Evolutionary conservation across 2,113 vertebrate genomes (phyloP).

Genomic region (Solea solea): DNA sequence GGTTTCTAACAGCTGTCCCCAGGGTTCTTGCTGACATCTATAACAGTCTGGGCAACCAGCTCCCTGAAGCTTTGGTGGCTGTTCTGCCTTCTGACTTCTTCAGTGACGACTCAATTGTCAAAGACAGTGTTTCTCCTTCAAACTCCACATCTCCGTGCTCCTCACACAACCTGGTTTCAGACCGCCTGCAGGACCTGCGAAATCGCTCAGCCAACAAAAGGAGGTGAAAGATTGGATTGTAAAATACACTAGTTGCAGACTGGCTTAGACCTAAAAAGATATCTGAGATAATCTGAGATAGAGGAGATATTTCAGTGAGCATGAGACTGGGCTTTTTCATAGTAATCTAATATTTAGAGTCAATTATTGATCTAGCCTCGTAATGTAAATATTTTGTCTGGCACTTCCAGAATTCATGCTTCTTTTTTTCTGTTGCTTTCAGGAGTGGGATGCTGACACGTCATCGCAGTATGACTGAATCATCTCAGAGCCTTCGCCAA

Average conservation of each 20-base stretch:
- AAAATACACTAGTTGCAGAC: background rate
- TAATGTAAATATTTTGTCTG: background rate
- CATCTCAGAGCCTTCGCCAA: conserved; percentile 89
- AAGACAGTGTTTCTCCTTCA: conserved; percentile 84
- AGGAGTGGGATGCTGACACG: conserved; percentile 88
- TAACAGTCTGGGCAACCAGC: conserved; percentile 87
- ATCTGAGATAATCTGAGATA: background rate
- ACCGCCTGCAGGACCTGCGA: conserved; percentile 87
- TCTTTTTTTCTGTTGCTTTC: conserved; percentile 9
- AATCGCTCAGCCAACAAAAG: conserved; percentile 88
- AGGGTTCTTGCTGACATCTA: conserved; percentile 89
- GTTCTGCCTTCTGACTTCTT: conserved; percentile 92
- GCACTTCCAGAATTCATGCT: background rate
- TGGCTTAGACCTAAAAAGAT: background rate
- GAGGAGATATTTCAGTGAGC: background rate
- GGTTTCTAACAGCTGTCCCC: conserved; percentile 86
- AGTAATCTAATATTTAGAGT: too few relatives aligned
- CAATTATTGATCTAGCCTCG: background rate
- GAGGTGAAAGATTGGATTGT: conserved; percentile 72
- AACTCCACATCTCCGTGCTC: conserved; percentile 70
- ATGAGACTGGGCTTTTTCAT: too few relatives aligned
- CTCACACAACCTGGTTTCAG: conserved; percentile 43
- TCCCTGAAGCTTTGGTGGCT: conserved; percentile 86
- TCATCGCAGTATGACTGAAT: conserved; percentile 92
- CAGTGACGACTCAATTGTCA: conserved; percentile 89